Conservation (phyloP, 2,797 vertebrate species). For the Sebastes hubbsi region DNA sequence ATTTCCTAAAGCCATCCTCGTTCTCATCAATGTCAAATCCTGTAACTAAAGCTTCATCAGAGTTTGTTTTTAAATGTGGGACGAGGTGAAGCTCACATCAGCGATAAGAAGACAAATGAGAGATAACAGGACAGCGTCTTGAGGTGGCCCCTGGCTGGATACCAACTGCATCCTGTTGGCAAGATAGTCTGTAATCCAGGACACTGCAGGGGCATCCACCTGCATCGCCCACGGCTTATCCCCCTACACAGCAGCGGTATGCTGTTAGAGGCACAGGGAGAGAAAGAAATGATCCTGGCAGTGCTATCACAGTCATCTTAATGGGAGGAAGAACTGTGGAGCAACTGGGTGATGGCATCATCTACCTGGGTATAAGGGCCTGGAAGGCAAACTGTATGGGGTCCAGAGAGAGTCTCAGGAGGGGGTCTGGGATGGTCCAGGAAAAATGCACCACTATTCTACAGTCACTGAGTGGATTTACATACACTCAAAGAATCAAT, state of each 20-base stretch:
- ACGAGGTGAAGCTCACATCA: not conserved
- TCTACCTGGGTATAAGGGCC: not conserved
- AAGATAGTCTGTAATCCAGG: conserved; percentile 31
- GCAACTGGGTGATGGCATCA: not conserved
- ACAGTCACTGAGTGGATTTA: conserved; percentile 19
- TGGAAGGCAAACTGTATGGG: not conserved
- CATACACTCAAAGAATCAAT: conserved; percentile 47
- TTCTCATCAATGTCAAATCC: not conserved
- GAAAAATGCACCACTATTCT: not conserved
- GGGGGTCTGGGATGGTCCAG: not conserved
- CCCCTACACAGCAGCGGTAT: not conserved
- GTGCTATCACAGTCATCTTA: conserved; percentile 19
- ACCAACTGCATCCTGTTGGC: not conserved
- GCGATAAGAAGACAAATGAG: conserved; percentile 7
- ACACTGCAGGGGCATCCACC: conserved; percentile 16
- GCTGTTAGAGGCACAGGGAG: conserved; percentile 6
- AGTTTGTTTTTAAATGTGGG: not conserved
- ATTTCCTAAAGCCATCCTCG: not conserved
- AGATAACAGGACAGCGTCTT: conserved; percentile 13
- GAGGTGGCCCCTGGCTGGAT: conserved; percentile 19
- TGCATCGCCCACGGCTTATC: conserved; percentile 20
- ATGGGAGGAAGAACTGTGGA: conserved; percentile 17
- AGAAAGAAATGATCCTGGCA: not conserved
- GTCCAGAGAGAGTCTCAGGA: not conserved
- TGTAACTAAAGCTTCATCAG: not conserved